Conservation (phyloP, 2,113 vertebrate species). For the Aplodontia rufa region DNA sequence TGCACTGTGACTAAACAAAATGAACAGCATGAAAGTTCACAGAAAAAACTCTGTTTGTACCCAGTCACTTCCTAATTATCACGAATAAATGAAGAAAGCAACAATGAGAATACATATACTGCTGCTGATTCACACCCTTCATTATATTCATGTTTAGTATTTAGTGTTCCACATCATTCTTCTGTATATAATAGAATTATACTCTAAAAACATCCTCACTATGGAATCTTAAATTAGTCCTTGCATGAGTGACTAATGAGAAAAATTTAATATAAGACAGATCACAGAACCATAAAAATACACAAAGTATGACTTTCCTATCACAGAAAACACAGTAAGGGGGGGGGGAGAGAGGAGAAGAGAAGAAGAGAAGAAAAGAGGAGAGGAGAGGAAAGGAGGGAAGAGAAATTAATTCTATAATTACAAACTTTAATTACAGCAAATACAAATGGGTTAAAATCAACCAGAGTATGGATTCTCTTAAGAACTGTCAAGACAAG, state of each 20-base stretch:
- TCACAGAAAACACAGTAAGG: background rate
- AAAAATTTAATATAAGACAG: background rate
- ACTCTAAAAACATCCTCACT: background rate
- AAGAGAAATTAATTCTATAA: no score
- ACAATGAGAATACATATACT: background rate
- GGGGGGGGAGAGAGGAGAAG: background rate
- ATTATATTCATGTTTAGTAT: background rate
- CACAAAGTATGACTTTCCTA: background rate
- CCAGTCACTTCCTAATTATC: slow-evolving; percentile 3
- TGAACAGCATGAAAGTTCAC: background rate
- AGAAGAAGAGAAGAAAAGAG: no score
- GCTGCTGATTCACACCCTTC: background rate
- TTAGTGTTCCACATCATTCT: background rate
- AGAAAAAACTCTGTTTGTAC: background rate
- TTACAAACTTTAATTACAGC: background rate
- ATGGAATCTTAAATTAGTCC: background rate
- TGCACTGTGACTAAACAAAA: background rate
- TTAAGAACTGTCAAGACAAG: background rate
- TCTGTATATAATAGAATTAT: slow-evolving; percentile 7
- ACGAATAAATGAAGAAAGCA: background rate
- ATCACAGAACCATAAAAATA: background rate
- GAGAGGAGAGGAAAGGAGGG: no score
- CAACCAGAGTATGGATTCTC: background rate
- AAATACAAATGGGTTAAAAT: slow-evolving; percentile 10
- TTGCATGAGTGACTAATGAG: background rate